Percentiles rank a stretch among this genome's conserved stretches.
Evolutionary conservation across 2,888 invertebrate genomes (phyloP).

Genomic region (Orchestes rusci): DNA sequence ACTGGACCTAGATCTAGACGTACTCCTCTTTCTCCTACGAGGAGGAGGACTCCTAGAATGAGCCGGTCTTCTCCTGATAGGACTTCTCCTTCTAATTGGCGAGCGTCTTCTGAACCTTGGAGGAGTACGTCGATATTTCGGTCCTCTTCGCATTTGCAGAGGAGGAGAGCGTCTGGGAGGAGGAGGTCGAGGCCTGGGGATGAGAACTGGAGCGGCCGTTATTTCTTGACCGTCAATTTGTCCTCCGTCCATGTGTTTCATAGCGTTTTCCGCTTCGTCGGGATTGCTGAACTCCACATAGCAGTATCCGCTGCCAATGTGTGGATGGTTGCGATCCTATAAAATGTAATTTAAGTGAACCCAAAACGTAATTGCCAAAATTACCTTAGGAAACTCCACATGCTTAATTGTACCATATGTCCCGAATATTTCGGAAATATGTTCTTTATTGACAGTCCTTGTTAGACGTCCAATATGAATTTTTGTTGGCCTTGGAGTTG

Average conservation of each 20-base stretch:
- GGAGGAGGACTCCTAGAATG: slow-evolving; percentile 51
- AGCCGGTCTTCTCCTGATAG: slow-evolving; percentile 52
- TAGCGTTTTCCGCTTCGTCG: slow-evolving; percentile 96
- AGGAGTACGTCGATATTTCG: slow-evolving; percentile 51
- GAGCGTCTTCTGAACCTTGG: slow-evolving; percentile 43
- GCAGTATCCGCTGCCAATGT: slow-evolving; percentile 86
- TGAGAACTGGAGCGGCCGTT: slow-evolving; percentile 86
- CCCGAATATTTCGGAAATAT: slow-evolving; percentile 86
- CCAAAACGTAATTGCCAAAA: not conserved
- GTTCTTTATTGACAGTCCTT: slow-evolving; percentile 86
- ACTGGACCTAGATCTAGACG: slow-evolving; percentile 63
- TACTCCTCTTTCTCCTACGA: slow-evolving; percentile 56
- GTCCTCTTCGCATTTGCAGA: slow-evolving; percentile 51
- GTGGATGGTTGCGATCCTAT: slow-evolving; percentile 75
- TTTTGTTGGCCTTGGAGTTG: slow-evolving; percentile 84
- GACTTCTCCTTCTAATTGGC: slow-evolving; percentile 41
- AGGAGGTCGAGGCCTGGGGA: slow-evolving; percentile 60
- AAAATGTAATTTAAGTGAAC: not conserved
- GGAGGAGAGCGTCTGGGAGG: slow-evolving; percentile 52
- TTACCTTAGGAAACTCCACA: slow-evolving; percentile 72
- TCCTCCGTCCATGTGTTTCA: slow-evolving; percentile 99
- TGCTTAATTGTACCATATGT: slow-evolving; percentile 78
- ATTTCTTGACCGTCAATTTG: slow-evolving; percentile 96
- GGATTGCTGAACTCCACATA: slow-evolving; percentile 91
- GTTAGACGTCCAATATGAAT: slow-evolving; percentile 92